These are phyloP conservation scores for Drosophila hamatofila DNA, from an alignment of 2,888 invertebrate species.

Conservation along the genomic window DNA sequence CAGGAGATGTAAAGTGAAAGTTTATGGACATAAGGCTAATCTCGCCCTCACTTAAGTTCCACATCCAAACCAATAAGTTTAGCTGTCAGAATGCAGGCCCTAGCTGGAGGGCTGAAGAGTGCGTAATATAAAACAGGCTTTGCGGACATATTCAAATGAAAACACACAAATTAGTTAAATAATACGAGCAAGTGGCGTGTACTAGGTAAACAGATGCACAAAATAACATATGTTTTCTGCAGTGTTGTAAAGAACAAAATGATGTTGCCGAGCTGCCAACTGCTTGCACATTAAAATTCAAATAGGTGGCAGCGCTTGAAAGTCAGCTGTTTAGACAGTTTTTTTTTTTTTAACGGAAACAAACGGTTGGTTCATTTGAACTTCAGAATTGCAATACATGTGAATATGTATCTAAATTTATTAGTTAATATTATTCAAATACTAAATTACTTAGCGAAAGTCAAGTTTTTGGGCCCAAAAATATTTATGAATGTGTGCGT, in stretches of 20 bases:
- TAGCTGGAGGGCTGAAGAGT: constrained; percentile 85
- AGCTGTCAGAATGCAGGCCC: constrained; percentile 85
- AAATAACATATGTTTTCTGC: background rate
- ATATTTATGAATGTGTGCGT: constrained; percentile 4
- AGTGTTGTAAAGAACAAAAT: constrained; percentile 14
- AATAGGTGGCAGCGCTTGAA: constrained; percentile 31
- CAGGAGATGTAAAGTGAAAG: background rate
- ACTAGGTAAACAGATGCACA: background rate
- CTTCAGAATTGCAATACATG: constrained; percentile 13
- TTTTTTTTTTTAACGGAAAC: constrained; percentile 9
- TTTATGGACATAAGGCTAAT: background rate
- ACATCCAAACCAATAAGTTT: constrained; percentile 85
- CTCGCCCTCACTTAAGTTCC: constrained; percentile 80
- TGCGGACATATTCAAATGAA: constrained; percentile 29
- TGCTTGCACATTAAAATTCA: background rate
- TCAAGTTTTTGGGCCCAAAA: constrained; percentile 16
- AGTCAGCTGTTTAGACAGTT: constrained; percentile 10
- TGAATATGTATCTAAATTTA: constrained; percentile 13
- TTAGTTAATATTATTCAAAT: constrained; percentile 25
- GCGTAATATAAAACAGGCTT: constrained; percentile 85
- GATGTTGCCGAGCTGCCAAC: constrained; percentile 38
- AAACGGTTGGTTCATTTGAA: background rate
- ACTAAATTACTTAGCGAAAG: constrained; percentile 16
- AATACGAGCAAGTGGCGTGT: background rate
- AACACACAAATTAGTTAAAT: constrained; percentile 11